Evolutionary conservation across 2,797 vertebrate species (phyloP).

Genomic region (Leptodactylus fallax): DNA sequence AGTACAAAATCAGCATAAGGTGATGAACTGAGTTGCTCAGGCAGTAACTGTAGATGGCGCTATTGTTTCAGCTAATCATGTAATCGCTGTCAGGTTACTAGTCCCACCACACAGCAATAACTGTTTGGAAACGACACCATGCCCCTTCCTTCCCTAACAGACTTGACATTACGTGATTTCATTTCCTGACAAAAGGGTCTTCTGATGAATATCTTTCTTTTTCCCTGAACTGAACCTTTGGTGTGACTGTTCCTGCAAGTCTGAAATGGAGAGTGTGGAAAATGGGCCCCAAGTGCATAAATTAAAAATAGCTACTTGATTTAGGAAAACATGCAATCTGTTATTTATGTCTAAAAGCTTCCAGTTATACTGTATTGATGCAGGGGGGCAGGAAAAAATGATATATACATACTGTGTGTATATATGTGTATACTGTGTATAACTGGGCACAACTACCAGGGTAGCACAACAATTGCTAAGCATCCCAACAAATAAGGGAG

Average conservation of each 20-base stretch:
- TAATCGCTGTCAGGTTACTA: not conserved
- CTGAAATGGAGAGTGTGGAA: slow-evolving; percentile 5
- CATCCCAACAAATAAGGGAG: too few species aligned
- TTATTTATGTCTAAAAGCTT: not conserved
- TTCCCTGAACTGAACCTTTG: slow-evolving; percentile 46
- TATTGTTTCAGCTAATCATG: slow-evolving; percentile 9
- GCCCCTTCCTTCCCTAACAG: slow-evolving; percentile 20
- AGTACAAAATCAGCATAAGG: not conserved
- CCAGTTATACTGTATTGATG: not conserved
- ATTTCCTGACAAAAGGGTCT: slow-evolving; percentile 43
- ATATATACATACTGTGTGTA: too few species aligned
- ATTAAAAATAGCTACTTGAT: slow-evolving; percentile 16
- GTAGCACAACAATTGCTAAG: too few species aligned
- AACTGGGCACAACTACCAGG: too few species aligned
- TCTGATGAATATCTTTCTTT: slow-evolving; percentile 41
- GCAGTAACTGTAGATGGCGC: slow-evolving; percentile 47
- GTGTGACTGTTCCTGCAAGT: not conserved
- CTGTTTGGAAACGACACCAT: slow-evolving; percentile 28
- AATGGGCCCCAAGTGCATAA: slow-evolving; percentile 1
- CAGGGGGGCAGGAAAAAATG: not conserved
- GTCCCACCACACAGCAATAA: slow-evolving; percentile 21
- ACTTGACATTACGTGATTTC: slow-evolving; percentile 41
- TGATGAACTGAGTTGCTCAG: slow-evolving; percentile 9
- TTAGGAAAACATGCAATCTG: slow-evolving; percentile 8
- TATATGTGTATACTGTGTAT: not conserved